These are phyloP conservation scores for Octonoba sinensis DNA, from an alignment of 2,888 invertebrate genomes.

Conservation along the genomic window DNA sequence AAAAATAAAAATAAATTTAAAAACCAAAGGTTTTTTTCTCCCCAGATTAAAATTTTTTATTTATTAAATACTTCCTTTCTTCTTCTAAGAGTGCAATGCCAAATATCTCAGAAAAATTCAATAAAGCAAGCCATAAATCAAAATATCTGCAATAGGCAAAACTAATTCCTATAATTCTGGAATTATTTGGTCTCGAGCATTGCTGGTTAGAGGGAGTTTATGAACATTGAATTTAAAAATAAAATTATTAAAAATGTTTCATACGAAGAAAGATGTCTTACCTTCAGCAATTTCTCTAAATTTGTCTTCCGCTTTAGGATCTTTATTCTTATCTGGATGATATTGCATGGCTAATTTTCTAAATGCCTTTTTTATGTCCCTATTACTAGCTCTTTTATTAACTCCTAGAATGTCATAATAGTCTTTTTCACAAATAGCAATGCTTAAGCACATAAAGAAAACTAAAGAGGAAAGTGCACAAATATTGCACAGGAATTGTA, in stretches of 20 bases:
- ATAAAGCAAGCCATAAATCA: neutral
- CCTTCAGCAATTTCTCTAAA: slow-evolving; percentile 75
- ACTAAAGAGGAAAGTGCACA: neutral
- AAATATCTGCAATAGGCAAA: neutral
- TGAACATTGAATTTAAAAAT: neutral
- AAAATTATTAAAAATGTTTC: neutral
- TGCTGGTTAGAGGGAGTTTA: neutral
- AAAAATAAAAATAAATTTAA: too few relatives aligned
- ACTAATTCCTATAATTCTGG: neutral
- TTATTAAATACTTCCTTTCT: too few relatives aligned
- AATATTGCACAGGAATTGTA: neutral
- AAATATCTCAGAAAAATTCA: neutral
- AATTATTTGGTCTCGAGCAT: neutral
- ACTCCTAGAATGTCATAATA: slow-evolving; percentile 74
- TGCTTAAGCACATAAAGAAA: slow-evolving; percentile 14
- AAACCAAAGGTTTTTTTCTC: too few relatives aligned
- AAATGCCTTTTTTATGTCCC: slow-evolving; percentile 74
- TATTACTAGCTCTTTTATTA: slow-evolving; percentile 71
- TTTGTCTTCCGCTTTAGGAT: slow-evolving; percentile 73
- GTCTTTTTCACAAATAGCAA: slow-evolving; percentile 69
- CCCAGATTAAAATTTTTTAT: too few relatives aligned
- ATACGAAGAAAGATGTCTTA: slow-evolving; percentile 65
- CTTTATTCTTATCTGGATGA: slow-evolving; percentile 75
- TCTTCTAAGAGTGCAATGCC: too few relatives aligned
- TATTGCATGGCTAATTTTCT: slow-evolving; percentile 74